Base-by-base conservation (phyloP, 2,888 invertebrate genomes). In the Anaspis maculata region DNA sequence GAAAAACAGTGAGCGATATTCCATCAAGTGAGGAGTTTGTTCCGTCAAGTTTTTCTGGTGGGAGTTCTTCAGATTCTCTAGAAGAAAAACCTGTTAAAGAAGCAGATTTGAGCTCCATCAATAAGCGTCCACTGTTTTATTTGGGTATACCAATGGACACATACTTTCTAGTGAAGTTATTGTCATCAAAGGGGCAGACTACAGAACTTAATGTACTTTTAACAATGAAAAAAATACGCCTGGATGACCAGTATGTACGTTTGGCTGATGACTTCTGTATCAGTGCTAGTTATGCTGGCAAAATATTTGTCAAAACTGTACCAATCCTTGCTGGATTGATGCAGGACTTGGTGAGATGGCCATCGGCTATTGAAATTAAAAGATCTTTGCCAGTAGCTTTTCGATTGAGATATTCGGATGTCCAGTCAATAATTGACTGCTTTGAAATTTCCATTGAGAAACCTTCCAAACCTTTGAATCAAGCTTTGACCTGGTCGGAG, bases 251-350 rank as follows among this genome's bases (percentile, higher is more conserved):
- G 12, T 24, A 24, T 24, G 24, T 24, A 5, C 6, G 24, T 7
- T 24, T 24, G 10, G 6, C 24, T 7, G 7, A 24, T 24, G 24
- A 24, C 10, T 24, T 24, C 10, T 5, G 24, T 9, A 24, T 24
- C 4, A 24, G 24, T 24, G 11, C 24, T 4, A 10, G 10, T 24
- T 30, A 29, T 37, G 37, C 13, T 24, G 32, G 23, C 13, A 22
- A 21, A 33, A 33, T 28, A 14, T 29, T 28, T 11, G 13, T 14
- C 13, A 11, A 13, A 26, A 26, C n/a, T 13, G 14, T 13, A 5
- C 12, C 26, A 6, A 26, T 13, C 6, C 13, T 13, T 5, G 7
- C 13, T 13, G 14, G 4, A 13, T 26, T 26, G 6, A 13, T 26
- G 13, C 13, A 30, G 12, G 3, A 15, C 7, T 30, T 30, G 3